Evolutionary conservation across 2,113 vertebrate species (phyloP), one percentile per base, ranked within the genome.

Genomic region (Hirundichthys speculiger): DNA sequence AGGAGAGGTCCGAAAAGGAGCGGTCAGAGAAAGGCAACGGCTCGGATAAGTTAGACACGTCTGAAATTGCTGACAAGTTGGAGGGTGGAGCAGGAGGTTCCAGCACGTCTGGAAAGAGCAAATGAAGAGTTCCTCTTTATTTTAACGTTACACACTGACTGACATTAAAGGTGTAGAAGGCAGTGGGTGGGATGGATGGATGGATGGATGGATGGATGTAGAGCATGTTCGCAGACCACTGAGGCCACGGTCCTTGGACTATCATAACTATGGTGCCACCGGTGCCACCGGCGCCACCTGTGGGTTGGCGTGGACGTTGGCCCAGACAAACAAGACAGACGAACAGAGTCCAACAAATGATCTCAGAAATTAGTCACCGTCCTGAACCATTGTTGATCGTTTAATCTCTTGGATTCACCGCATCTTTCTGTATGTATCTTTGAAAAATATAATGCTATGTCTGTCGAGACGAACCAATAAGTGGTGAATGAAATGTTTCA

Each of bases 31-130:
- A 91, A 71, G 89, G 88, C 52, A 91, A 92, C 20, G 89, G 85
- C 64, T 91, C 86, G 1, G 92, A 93, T 69, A 93, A 92, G 86
- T 79, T 90, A 82, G 92, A 93, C 87, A 89, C 88, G 1, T 90
- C 91, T 3, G 91, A 91, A 76, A 91, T 85, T 14, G 90, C 87
- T 6, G 90, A 91, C 86, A 90, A 85, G 68, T 51, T 69, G 25
- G 90, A 93, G 48, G 84, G 85, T 3, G 91, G 90, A 51, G 92
- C 90, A 0, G 90, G 88, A 65, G 90, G 90, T 60, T 92, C 92
- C 78, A 93, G 92, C 86, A 92, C 91, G 21, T 93, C 92, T 55
- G 91, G 91, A 52, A 90, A 84, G 69, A 93, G 91, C 87, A 93
- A 93, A 92, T 93, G 90, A 93, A 56, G 56, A 84, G 59, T 60